Base-by-base conservation (phyloP, 2,888 invertebrate species). In the Drosophila mercatorum region DNA sequence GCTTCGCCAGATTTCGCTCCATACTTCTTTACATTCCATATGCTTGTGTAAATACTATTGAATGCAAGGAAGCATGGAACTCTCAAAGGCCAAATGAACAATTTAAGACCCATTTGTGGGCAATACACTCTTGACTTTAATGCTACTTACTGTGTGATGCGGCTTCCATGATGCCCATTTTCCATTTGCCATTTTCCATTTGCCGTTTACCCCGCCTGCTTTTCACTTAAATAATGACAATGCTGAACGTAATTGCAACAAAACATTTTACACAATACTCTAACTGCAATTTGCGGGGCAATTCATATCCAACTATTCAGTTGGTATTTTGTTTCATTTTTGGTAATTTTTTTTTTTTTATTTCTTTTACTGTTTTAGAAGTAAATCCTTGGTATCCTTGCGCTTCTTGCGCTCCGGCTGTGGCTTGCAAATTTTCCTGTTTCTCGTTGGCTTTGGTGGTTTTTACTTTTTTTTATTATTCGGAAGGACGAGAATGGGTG, bases 1-100 rank as follows among this genome's bases (percentile, higher is more conserved):
- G 90, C 75, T 75, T 75, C 80, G 92, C 93, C 93, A 90, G 80
- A 91, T 92, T 88, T 87, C 90, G 93, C 93, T 93, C 93, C 93
- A 93, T 93, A 93, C 93, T 93, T 93, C 93, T 93, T 93, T 93
- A 93, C 93, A 93, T 93, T 93, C 93, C 93, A 93, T 93, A 93
- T 92, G 93, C 84, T 92, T 83, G 84, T 84, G 88, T 88, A 77
- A 87, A 85, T 91, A 93, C 93, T 93, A 93, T 92, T 92, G 93
- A 93, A 93, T 93, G 93, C 93, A 93, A 93, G 93, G 93, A 93
- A 93, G 93, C 93, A 93, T 92, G 93, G 93, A 93, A 93, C 93
- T 92, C 91, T 92, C 91, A 91, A 90, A 90, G 91, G 91, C 91
- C 74, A 62, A 53, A 22, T 51, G 40, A 64, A 60, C 64, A 56